A percentile compares a stretch with the other conserved stretches of the same genome.
Evolutionary conservation across 2,888 invertebrate species (phyloP).

Genomic region (Oeneis ivallda): DNA sequence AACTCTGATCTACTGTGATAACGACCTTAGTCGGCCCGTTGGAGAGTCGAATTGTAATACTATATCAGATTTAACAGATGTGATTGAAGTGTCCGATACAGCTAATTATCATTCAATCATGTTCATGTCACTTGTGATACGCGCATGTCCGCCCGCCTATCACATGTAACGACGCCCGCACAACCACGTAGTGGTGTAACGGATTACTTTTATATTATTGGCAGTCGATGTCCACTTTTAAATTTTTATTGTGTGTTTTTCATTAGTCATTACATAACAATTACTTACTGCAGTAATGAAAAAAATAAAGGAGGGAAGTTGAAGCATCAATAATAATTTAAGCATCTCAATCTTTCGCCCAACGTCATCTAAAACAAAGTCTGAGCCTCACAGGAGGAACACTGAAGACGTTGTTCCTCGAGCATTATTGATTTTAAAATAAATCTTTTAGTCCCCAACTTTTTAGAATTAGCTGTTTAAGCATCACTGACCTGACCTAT

Average conservation of each 20-base stretch:
- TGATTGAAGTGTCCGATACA: conserved; percentile 30
- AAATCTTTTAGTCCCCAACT: too few relatives aligned
- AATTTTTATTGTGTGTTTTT: not conserved
- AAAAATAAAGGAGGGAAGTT: too few relatives aligned
- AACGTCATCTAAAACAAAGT: too few relatives aligned
- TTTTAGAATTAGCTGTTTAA: too few relatives aligned
- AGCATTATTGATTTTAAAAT: too few relatives aligned
- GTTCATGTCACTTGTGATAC: conserved; percentile 34
- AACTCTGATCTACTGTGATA: not conserved
- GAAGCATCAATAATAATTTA: too few relatives aligned
- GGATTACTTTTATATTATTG: not conserved
- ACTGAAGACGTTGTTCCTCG: too few relatives aligned
- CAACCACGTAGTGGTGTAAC: conserved; percentile 29
- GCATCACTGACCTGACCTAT: too few relatives aligned
- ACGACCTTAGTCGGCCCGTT: not conserved
- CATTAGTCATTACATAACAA: too few relatives aligned
- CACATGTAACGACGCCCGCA: conserved; percentile 24
- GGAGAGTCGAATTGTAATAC: not conserved
- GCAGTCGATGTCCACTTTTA: conserved; percentile 22
- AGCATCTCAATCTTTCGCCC: too few relatives aligned
- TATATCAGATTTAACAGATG: conserved; percentile 24
- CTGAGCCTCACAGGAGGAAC: too few relatives aligned
- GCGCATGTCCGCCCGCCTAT: conserved; percentile 33
- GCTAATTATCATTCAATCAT: conserved; percentile 35
- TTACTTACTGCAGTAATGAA: too few relatives aligned